These are phyloP conservation scores for Pluvianellus socialis DNA, from an alignment of 2,113 vertebrate genomes.

Conservation along the genomic window DNA sequence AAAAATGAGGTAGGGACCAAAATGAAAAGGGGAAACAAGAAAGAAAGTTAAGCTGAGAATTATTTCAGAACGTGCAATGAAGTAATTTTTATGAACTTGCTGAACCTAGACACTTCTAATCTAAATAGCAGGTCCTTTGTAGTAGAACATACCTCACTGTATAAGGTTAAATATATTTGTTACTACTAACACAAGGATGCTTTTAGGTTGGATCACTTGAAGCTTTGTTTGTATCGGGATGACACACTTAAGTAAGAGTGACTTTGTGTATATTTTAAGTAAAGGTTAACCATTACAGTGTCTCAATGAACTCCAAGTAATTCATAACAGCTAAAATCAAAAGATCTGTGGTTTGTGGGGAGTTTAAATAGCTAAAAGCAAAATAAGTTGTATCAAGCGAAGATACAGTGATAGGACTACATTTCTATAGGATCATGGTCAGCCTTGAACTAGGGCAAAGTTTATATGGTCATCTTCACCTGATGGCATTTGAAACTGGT, in stretches of 20 bases:
- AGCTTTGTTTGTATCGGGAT: not conserved
- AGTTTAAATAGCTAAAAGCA: not conserved
- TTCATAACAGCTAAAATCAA: not conserved
- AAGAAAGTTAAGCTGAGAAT: not conserved
- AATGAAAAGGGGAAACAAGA: not conserved
- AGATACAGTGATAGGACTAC: rapidly evolving
- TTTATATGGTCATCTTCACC: not conserved
- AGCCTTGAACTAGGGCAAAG: not conserved
- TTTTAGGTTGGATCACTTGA: not conserved
- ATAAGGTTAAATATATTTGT: conserved; percentile 24
- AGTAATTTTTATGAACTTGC: not conserved
- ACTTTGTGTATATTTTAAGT: not conserved
- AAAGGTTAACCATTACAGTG: not conserved
- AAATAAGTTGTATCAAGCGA: not conserved
- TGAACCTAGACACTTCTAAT: not conserved
- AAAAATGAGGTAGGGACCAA: not conserved
- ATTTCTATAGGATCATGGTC: not conserved
- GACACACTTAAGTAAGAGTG: not conserved
- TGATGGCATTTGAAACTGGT: not conserved
- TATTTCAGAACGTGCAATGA: not conserved
- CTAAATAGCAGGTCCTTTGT: not conserved
- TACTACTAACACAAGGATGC: not conserved
- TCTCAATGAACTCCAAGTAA: not conserved
- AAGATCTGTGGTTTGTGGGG: not conserved
- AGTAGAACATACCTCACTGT: not conserved